A percentile compares a stretch with the other conserved stretches of the same genome.
These are phyloP conservation scores for Drosophila subpulchrella DNA, from an alignment of 1,140 invertebrate genomes.

Conservation along the genomic window DNA sequence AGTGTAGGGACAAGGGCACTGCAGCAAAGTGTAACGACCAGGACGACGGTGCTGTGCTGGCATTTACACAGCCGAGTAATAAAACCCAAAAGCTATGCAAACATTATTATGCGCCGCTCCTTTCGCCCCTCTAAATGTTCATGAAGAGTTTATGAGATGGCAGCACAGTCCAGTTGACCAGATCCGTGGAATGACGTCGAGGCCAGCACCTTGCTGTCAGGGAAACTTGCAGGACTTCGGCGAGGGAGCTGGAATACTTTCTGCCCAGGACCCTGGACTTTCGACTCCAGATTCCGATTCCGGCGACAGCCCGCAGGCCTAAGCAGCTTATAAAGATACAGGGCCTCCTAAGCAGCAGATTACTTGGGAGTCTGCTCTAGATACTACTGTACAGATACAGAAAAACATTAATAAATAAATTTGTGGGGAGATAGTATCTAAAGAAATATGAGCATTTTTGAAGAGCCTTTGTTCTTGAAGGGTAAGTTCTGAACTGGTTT, in stretches of 20 bases:
- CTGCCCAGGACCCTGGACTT: background rate
- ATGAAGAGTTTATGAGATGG: slow-evolving; percentile 55
- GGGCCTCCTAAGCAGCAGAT: slow-evolving; percentile 27
- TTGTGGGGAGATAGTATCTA: too few species aligned
- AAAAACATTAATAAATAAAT: background rate
- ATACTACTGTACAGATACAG: background rate
- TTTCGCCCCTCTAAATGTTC: slow-evolving; percentile 14
- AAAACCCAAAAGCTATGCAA: slow-evolving; percentile 79
- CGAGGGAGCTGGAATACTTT: slow-evolving; percentile 9
- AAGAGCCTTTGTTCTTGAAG: too few species aligned
- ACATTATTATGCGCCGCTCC: slow-evolving; percentile 68
- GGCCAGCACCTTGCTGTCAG: slow-evolving; percentile 27
- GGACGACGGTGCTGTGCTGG: slow-evolving; percentile 52
- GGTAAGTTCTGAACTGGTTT: too few species aligned
- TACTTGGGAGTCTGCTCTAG: slow-evolving; percentile 5
- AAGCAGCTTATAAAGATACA: slow-evolving; percentile 35
- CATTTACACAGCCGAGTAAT: slow-evolving; percentile 75
- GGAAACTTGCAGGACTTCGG: slow-evolving; percentile 25
- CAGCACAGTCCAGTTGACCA: slow-evolving; percentile 32
- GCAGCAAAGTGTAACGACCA: slow-evolving; percentile 47
- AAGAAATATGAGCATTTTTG: too few species aligned
- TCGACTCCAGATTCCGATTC: slow-evolving; percentile 3
- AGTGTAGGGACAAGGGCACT: slow-evolving; percentile 28
- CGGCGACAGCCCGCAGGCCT: slow-evolving; percentile 27
- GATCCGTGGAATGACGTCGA: slow-evolving; percentile 16